Evolutionary conservation across 2,113 vertebrate species (phyloP), one percentile per base, ranked within the genome.

Genomic region (Mustela nigripes): DNA sequence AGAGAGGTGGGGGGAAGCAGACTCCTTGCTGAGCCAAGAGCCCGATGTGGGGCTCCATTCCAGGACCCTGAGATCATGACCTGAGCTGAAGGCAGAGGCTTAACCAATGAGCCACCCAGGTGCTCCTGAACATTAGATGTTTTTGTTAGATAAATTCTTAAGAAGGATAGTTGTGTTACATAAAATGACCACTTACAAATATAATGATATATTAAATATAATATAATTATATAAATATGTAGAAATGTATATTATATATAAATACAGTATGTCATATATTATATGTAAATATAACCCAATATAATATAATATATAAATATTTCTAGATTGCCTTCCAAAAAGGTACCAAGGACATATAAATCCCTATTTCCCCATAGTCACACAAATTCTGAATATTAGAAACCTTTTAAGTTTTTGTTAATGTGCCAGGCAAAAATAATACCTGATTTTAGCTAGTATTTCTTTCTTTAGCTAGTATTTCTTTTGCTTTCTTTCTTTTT

Each of bases 291-390:
- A 18, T 56, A 56, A 56, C 9, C 18, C 5, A 56, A 56, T 56
- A 56, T 56, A 31, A 82, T 4, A 50, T 50, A 71, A 63, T 50
- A 45, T 74, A 74, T 24, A 63, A 33, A 19, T 62, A 90, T 90
- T 76, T 95, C 36, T n/a, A 85, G n/a, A 74, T 63, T 53, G 39
- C 18, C 56, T 89, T 89, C 86, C 45, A 91, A 76, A 85, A 85
- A 89, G 63, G 15, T 56, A 28, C 28, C 19, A 84, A 56, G 16
- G 11, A 42, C 53, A 6, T 53, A 21, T 48, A 58, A 45, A 50
- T 71, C 11, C 39, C 62, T 88, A 14, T 90, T 89, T 90, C 42
- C n/a, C n/a, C 39, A 45, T n/a, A 45, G 42, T 81, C 11, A 71
- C 31, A 81, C n/a, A 73, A 39, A 63, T 42, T 74, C 63, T 71